These are phyloP conservation scores for Drymonia ruficornis DNA, from an alignment of 2,888 invertebrate genomes.

Conservation along the genomic window DNA sequence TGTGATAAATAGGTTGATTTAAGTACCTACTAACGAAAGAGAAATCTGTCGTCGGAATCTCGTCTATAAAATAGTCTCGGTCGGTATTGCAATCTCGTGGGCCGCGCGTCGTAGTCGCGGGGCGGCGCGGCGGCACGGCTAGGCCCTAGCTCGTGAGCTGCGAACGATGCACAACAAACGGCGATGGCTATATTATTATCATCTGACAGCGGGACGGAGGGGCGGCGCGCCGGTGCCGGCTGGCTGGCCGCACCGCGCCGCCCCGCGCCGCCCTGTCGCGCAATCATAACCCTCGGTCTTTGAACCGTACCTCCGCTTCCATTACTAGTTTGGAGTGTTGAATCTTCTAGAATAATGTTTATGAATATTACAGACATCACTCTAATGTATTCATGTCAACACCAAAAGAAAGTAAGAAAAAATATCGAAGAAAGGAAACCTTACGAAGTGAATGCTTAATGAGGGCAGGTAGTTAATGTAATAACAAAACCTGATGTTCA, in stretches of 20 bases:
- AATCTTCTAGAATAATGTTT: slow-evolving; percentile 48
- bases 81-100: slow-evolving; percentile 31
- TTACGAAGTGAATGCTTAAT: not conserved
- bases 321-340: slow-evolving; percentile 42
- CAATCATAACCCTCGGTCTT: slow-evolving; percentile 62
- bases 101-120: slow-evolving; percentile 27
- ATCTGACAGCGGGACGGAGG: slow-evolving; percentile 37
- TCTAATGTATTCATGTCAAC: not conserved
- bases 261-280: slow-evolving; percentile 36
- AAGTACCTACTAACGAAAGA: no score
- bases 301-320: slow-evolving; percentile 57
- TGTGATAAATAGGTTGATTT: slow-evolving; percentile 14
- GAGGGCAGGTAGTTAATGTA: not conserved
- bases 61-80: slow-evolving; percentile 39
- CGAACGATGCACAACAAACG: slow-evolving; percentile 36
- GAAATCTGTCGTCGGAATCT: slow-evolving; percentile 39
- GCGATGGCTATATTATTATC: slow-evolving; percentile 38
- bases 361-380: not conserved
- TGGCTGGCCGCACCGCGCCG: slow-evolving; percentile 36
- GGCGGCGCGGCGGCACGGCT: not conserved
- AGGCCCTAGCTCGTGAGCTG: slow-evolving; percentile 4
- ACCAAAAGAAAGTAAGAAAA: not conserved
- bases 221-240: slow-evolving; percentile 37
- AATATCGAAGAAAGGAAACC: not conserved
- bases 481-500: not conserved